These are phyloP conservation scores for Sphenopsis melanotis DNA, from an alignment of 2,797 vertebrate species.

Conservation along the genomic window DNA sequence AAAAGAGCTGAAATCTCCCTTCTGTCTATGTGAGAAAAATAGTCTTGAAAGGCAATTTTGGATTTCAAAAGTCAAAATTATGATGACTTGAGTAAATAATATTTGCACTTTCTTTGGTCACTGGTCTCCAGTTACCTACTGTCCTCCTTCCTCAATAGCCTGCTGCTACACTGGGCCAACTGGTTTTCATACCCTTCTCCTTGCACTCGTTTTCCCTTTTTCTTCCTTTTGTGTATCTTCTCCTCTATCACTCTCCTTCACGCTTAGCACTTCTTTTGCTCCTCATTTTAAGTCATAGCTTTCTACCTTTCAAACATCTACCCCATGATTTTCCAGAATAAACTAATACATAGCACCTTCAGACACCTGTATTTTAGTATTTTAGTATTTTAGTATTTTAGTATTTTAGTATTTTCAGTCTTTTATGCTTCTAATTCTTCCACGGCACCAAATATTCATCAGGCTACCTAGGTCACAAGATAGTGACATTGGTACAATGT, in stretches of 20 bases:
- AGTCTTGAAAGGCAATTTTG: neutral
- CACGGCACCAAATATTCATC: neutral
- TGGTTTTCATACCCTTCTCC: neutral
- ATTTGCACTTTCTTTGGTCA: neutral
- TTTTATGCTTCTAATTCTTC: neutral
- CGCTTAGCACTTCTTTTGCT: neutral
- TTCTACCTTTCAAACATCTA: neutral
- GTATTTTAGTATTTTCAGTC: neutral
- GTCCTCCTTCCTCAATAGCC: neutral
- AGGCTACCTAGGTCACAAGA: neutral
- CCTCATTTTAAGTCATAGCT: neutral
- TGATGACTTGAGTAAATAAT: neutral
- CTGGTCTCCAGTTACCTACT: neutral
- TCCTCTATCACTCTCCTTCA: neutral
- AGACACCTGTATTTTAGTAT: neutral
- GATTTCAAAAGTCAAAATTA: neutral
- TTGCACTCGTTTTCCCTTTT: neutral
- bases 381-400: neutral
- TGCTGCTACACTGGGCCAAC: neutral
- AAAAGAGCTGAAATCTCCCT: neutral
- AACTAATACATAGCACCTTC: neutral
- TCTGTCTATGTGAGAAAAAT: neutral
- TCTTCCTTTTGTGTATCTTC: neutral
- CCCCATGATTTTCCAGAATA: neutral
- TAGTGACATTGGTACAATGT: neutral